Base-by-base conservation (phyloP, 2,113 vertebrate species). In the Archilochus colubris region DNA sequence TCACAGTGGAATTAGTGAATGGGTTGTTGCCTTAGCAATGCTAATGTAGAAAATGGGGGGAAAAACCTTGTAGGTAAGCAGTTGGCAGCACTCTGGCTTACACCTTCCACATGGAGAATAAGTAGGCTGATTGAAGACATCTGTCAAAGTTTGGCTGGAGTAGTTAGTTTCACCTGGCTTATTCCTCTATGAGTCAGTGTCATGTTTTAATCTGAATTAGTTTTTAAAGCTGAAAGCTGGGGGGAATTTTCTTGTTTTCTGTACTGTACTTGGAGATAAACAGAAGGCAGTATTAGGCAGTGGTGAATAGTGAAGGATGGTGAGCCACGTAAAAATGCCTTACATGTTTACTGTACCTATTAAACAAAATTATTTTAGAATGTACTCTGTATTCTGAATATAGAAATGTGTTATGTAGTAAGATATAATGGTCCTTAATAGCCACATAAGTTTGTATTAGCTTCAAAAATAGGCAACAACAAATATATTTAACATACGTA, bases 71-170 rank as follows among this genome's bases (percentile, higher is more conserved):
- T 20, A 82, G 44, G 73, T 73, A 95, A 93, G 67, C 82, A 62
- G 67, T 68, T 93, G 92, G 67, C 91, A 91, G 77, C 84, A 89
- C 89, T 64, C 74, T 84, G 88, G 80, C 85, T 97, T 93, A 72
- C 25, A 61, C 40, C 77, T 95, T 95, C 86, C 53, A 58, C 80
- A 53, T 9, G 18, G 80, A 93, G 82, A 81, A 87, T 86, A 64
- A 94, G 74, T 69, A 81, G 86, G 63, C 61, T 90, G 86, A 91
- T 62, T 82, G 91, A 82, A 94, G 36, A 51, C 94, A 86, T 91
- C 93, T 91, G 54, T 91, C 93, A 94, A 82, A 91, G 61, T 85
- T 82, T 82, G 76, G 62, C 79, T 70, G 20, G 73, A 89, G 50
- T 64, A 31, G 28, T 82, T 80, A 80, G 75, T 77, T 94, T 94